A percentile compares a stretch with the other conserved stretches of the same genome.
These are phyloP conservation scores for Elaphurus davidianus DNA, from an alignment of 2,113 vertebrate genomes.

Conservation along the genomic window DNA sequence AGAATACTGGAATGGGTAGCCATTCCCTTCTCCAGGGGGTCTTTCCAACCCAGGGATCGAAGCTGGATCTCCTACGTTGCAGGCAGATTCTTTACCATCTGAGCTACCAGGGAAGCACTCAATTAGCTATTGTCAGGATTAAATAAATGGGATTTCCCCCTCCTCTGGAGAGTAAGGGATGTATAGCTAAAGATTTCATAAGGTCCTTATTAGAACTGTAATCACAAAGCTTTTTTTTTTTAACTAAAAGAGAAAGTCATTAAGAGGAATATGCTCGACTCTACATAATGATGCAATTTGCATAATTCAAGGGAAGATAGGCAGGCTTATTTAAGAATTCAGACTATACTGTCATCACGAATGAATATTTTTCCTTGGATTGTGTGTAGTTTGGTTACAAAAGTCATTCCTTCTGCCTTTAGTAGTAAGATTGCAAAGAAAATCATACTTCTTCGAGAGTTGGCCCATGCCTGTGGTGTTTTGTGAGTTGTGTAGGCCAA, in stretches of 20 bases:
- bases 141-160: background rate
- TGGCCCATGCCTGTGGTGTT: background rate
- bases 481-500: background rate
- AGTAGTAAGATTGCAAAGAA: background rate
- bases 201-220: background rate
- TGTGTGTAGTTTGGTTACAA: background rate
- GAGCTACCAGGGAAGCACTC: background rate
- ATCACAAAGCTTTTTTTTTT: background rate
- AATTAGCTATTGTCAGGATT: background rate
- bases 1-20: background rate
- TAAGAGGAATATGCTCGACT: background rate
- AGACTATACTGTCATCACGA: background rate
- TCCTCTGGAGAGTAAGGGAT: background rate
- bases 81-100: background rate
- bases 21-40: background rate
- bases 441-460: background rate
- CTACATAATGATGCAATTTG: conserved; percentile 28
- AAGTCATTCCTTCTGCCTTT: background rate
- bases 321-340: conserved; percentile 9
- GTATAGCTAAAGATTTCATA: background rate
- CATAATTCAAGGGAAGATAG: conserved; percentile 31
- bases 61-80: background rate
- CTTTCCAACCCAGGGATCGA: background rate
- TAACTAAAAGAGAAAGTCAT: background rate
- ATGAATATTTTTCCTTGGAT: background rate